These are phyloP conservation scores for Chamaea fasciata DNA, from an alignment of 2,113 vertebrate genomes.

Conservation along the genomic window DNA sequence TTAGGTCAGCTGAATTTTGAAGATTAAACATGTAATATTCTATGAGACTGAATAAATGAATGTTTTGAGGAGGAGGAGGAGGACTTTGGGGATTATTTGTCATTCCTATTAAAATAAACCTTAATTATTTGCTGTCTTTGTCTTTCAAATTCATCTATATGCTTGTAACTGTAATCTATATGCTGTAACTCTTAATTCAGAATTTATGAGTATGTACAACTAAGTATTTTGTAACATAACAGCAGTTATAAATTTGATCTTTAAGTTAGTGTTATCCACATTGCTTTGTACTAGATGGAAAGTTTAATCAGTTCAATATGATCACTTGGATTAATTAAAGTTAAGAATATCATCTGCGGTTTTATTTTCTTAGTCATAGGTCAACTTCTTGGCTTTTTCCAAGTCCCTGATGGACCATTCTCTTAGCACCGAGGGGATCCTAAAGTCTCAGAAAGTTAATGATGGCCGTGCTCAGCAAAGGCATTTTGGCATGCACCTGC, in stretches of 20 bases:
- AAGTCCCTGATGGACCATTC: background rate
- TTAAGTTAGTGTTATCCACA: background rate
- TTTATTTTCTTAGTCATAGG: constrained; percentile 11
- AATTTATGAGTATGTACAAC: background rate
- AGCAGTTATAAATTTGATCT: background rate
- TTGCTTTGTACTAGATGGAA: background rate
- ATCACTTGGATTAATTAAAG: constrained; percentile 11
- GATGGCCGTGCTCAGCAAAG: background rate
- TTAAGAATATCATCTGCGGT: background rate
- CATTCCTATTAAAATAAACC: background rate
- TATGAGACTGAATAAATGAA: background rate
- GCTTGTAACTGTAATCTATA: no score
- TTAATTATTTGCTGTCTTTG: background rate
- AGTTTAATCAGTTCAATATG: constrained; percentile 5
- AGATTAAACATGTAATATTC: background rate
- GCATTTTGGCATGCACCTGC: background rate
- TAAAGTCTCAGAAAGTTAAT: background rate
- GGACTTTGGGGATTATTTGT: background rate
- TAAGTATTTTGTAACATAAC: background rate
- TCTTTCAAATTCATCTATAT: background rate
- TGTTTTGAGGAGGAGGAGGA: background rate
- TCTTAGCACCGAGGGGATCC: background rate
- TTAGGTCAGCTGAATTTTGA: background rate
- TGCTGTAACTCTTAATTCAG: no score
- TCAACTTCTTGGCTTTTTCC: background rate